phyloP scores from a whole-genome alignment of 1,140 invertebrate genomes.

The Hermatobates lingyangjiaoensis region DNA sequence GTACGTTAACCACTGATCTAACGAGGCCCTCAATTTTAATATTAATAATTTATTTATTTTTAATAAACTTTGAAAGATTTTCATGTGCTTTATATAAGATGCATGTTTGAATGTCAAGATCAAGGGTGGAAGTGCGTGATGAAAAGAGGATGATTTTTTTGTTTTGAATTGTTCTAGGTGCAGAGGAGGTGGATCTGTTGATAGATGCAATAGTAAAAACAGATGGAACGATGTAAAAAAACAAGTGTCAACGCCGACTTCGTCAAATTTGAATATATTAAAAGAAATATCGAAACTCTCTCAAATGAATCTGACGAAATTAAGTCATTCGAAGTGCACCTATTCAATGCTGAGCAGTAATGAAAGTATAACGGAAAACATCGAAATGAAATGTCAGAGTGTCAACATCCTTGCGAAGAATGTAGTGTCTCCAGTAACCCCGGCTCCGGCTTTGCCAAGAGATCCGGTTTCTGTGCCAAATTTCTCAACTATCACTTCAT shows the following conservation, averaged over 20 bases:
- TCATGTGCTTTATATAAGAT: no score
- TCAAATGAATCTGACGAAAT: constrained; percentile 44
- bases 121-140: no score
- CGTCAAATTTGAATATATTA: constrained; percentile 30
- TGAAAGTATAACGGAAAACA: constrained; percentile 16
- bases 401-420: constrained; percentile 31
- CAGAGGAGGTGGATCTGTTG: constrained; percentile 14
- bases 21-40: no score
- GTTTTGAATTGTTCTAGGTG: no score
- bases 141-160: no score
- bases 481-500: constrained; percentile 29
- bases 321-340: constrained; percentile 45
- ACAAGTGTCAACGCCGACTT: constrained; percentile 19
- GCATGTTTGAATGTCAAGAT: no score
- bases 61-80: no score
- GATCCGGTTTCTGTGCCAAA: constrained; percentile 60
- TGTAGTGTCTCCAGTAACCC: constrained; percentile 13
- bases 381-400: constrained; percentile 38
- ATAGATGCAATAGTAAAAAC: constrained; percentile 9
- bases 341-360: constrained; percentile 41
- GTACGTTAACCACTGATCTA: no score
- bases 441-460: constrained; percentile 29
- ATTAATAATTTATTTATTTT: no score
- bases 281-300: constrained; percentile 54
- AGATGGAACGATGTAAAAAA: constrained; percentile 16